Conservation (phyloP, 2,888 invertebrate genomes). For the Phyllotreta cruciferae region DNA sequence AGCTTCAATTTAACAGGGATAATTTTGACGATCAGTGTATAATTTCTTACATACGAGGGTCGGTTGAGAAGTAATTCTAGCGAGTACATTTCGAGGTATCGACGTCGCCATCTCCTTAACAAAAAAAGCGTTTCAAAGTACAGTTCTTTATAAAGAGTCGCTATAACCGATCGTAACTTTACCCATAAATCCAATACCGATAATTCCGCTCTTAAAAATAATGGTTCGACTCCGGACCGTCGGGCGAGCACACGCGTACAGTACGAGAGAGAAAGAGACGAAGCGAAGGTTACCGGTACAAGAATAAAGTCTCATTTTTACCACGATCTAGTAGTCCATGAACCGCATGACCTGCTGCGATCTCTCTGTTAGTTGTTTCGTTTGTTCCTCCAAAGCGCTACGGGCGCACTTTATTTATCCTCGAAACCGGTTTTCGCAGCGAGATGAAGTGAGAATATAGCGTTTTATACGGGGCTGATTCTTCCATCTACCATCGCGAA, state of each 20-base stretch:
- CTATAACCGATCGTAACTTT: conserved; percentile 1
- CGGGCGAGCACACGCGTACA: neutral
- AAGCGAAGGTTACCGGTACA: conserved; percentile 33
- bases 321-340: conserved; percentile 59
- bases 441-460: conserved; percentile 34
- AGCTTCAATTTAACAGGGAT: too few species aligned
- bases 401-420: conserved; percentile 55
- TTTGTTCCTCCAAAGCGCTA: conserved; percentile 54
- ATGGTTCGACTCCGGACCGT: conserved; percentile 4
- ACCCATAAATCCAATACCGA: conserved; percentile 6
- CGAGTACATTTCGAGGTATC: too few species aligned
- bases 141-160: neutral
- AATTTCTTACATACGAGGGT: too few species aligned
- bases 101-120: too few species aligned
- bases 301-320: conserved; percentile 50
- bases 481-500: too few species aligned
- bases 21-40: too few species aligned
- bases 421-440: conserved; percentile 55
- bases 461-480: conserved; percentile 13
- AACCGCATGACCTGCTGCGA: conserved; percentile 59
- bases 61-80: too few species aligned
- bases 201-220: conserved; percentile 3
- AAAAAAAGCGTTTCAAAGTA: too few species aligned
- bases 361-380: conserved; percentile 50
- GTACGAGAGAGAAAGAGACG: conserved; percentile 17